Evolutionary conservation across 2,113 vertebrate genomes (phyloP).

Genomic region (Cavia porcellus): DNA sequence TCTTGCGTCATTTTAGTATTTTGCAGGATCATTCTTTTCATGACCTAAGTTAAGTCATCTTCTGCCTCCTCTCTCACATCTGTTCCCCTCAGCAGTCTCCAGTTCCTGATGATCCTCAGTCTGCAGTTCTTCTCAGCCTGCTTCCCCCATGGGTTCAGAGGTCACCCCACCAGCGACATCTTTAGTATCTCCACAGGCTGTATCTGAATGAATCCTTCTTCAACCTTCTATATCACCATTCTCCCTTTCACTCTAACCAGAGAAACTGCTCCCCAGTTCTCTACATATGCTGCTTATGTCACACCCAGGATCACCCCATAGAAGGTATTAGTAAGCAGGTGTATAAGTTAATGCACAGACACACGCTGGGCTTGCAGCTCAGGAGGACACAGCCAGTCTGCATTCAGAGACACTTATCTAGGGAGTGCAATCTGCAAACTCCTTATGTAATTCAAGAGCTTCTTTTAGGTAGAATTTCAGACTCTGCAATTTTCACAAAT

Average conservation of each 20-base stretch:
- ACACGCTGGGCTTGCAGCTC: not conserved
- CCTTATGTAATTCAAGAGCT: not conserved
- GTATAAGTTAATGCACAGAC: not conserved
- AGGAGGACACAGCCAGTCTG: not conserved
- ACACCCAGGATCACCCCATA: not conserved
- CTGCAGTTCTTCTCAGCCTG: too few species aligned
- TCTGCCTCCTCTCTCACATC: not conserved
- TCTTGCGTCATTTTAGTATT: not conserved
- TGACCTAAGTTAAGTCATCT: not conserved
- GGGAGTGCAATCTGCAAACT: not conserved
- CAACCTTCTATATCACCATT: not conserved
- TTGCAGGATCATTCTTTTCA: not conserved
- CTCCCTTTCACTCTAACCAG: not conserved
- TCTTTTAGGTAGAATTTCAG: not conserved
- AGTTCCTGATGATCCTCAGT: not conserved
- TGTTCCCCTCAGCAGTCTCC: not conserved
- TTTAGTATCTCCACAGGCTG: not conserved
- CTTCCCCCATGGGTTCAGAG: not conserved
- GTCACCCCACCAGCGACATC: not conserved
- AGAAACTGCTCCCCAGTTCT: not conserved
- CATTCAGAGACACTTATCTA: not conserved
- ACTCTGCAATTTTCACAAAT: not conserved
- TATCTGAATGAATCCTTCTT: not conserved
- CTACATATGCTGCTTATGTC: too few species aligned
- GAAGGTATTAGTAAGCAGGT: not conserved